Conservation (phyloP, 2,888 invertebrate species). For the Tenthredo mesomela region DNA sequence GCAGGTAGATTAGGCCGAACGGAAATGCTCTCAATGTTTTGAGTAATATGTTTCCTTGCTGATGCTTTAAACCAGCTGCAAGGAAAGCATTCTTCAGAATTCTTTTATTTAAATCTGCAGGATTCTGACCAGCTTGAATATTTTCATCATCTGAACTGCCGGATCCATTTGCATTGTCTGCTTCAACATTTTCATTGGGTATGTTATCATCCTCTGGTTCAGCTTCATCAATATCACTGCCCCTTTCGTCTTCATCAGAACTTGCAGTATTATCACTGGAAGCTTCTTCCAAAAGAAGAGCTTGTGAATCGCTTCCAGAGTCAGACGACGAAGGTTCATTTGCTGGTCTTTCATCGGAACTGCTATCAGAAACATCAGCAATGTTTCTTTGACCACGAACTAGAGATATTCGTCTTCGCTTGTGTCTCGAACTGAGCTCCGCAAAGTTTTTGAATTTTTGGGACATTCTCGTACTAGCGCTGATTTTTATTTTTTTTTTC, state of each 20-base stretch:
- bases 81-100: not conserved
- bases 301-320: not conserved
- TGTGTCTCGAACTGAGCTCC: constrained; percentile 5
- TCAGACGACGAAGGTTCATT: not conserved
- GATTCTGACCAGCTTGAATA: not conserved
- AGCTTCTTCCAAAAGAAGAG: not conserved
- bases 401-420: not conserved
- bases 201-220: not conserved
- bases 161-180: not conserved
- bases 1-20: constrained; percentile 48
- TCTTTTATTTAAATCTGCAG: not conserved
- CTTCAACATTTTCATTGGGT: not conserved
- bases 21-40: constrained; percentile 48
- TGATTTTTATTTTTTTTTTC: not conserved
- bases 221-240: not conserved
- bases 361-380: not conserved
- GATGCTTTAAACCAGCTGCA: not conserved
- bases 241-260: not conserved
- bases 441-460: not conserved
- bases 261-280: not conserved
- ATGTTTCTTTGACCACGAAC: not conserved
- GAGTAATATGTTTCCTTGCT: constrained; percentile 46
- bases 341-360: not conserved
- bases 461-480: not conserved
- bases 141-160: not conserved